These are phyloP conservation scores for Andrena chrysosceles DNA, from an alignment of 2,888 invertebrate species.

Conservation along the genomic window DNA sequence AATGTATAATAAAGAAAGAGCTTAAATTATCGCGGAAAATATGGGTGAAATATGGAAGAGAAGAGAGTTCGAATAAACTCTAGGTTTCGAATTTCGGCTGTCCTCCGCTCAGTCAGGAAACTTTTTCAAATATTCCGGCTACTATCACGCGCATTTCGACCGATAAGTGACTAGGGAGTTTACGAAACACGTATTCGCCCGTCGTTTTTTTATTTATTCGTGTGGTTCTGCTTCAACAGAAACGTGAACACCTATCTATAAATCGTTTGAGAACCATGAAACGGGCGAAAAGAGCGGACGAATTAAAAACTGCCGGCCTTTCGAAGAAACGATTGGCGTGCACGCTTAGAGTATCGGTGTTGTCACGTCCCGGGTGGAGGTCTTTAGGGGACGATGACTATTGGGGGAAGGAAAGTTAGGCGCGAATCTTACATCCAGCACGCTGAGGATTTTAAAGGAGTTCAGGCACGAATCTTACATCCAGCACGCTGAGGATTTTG, in stretches of 20 bases:
- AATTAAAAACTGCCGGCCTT: not conserved
- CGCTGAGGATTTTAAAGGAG: too few relatives aligned
- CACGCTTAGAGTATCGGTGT: not conserved
- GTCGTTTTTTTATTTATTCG: too few relatives aligned
- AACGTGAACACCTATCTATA: not conserved
- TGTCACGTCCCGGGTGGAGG: too few relatives aligned
- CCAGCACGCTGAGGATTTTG: too few relatives aligned
- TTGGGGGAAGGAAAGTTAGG: too few relatives aligned
- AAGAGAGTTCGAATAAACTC: conserved; percentile 10
- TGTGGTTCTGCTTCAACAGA: too few relatives aligned
- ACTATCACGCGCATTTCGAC: not conserved
- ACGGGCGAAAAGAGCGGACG: not conserved
- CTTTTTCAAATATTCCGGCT: not conserved
- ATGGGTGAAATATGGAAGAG: not conserved
- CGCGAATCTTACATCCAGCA: too few relatives aligned
- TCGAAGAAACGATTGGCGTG: not conserved
- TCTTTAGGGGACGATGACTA: too few relatives aligned
- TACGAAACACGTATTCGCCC: too few relatives aligned
- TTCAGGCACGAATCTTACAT: too few relatives aligned
- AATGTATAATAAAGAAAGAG: not conserved
- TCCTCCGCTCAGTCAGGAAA: not conserved
- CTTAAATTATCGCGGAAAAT: conserved; percentile 1
- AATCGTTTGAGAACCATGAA: not conserved
- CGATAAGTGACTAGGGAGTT: not conserved
- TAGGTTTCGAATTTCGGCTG: too few relatives aligned